Evolutionary conservation across 2,113 vertebrate genomes (phyloP), one percentile per base, ranked within the genome.

Genomic region (Dicaeum eximium): DNA sequence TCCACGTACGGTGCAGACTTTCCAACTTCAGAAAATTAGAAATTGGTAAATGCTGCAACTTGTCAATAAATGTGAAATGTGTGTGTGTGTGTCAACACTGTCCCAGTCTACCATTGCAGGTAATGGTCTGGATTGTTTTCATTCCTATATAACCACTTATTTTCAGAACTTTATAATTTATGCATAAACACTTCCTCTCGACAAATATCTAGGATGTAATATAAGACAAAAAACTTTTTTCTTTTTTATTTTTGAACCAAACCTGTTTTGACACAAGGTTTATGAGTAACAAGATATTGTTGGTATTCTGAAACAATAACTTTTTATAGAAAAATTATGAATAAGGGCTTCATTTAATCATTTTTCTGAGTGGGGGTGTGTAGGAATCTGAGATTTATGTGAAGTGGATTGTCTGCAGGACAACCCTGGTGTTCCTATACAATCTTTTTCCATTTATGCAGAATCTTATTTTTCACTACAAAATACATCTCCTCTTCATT

Each of bases 11-110:
- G 65, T 51, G 83, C 69, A 51, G 82, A 31, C 72, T 91, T 95
- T 84, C 75, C 90, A 78, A 53, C 62, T 82, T 93, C 24, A 89
- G 74, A 91, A 93, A 86, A 84, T 74, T 15, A 86, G 62, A 84
- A 91, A 93, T 42, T 80, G 75, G 89, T 93, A 77, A 95, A 91
- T 0, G 13, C 24, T 92, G 69, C 81, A 93, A 66, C 85, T 74
- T 58, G 57, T 91, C 90, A 84, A 82, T 92, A 92, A 75, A 91
- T 27, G 42, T 51, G 62, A 80, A 90, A 51, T 65, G 47, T 78
- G 66, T 84, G 11, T 61, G 37, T 57, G 9, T 53, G 24, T 74
- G 48, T 73, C 31, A 90, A n/a, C 40, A 7, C 16, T 65, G 30
- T 62, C 79, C 45, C 33, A 30, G 33, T 48, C 84, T 92, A 38